phyloP scores from a whole-genome alignment of 2,113 vertebrate genomes.

The Ariopsis seemanni region DNA sequence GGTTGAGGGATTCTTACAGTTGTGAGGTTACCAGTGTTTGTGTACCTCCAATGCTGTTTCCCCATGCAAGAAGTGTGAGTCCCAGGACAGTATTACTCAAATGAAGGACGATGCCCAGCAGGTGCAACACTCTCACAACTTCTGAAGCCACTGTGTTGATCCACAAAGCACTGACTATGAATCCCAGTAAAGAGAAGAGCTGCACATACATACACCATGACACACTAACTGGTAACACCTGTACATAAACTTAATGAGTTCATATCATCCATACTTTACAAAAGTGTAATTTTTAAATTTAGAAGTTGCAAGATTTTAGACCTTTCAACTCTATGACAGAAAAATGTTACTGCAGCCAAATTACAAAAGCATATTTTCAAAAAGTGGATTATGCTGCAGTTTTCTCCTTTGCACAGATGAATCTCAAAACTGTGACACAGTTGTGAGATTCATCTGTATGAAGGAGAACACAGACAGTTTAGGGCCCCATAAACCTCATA shows the following conservation, averaged over 20 bases:
- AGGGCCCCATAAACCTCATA: not conserved
- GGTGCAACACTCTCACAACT: conserved; percentile 87
- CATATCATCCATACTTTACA: not conserved
- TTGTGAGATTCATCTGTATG: no score
- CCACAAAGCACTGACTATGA: conserved; percentile 88
- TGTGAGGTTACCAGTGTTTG: conserved; percentile 17
- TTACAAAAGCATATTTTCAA: not conserved
- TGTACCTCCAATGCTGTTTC: conserved; percentile 91
- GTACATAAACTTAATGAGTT: not conserved
- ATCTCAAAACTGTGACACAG: not conserved
- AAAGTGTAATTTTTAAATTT: not conserved
- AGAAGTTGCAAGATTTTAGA: not conserved
- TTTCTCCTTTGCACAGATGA: not conserved
- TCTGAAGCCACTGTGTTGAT: conserved; percentile 87
- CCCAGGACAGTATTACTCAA: conserved; percentile 95
- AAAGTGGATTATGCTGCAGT: not conserved
- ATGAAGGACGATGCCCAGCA: conserved; percentile 84
- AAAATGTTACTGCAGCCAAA: not conserved
- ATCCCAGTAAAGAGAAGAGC: conserved; percentile 90
- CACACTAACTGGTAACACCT: not conserved
- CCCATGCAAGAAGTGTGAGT: conserved; percentile 94
- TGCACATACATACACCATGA: conserved; percentile 52
- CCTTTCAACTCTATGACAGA: not conserved
- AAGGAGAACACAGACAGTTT: not conserved
- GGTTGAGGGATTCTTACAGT: not conserved